Evolutionary conservation across 2,888 invertebrate genomes (phyloP).

Genomic region (Bugulina stolonifera): DNA sequence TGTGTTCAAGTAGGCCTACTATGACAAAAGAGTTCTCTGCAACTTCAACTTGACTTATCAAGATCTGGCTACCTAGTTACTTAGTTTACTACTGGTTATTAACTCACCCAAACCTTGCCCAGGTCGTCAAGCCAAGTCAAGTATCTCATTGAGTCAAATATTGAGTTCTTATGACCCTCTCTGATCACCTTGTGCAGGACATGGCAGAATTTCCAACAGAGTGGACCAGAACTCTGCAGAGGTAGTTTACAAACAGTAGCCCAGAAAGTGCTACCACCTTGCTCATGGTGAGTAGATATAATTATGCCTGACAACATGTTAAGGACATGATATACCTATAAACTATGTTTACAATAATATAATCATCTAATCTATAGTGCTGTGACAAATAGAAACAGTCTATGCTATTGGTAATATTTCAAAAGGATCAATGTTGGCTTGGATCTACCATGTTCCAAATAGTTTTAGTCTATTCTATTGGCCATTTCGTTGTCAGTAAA

Average conservation of each 20-base stretch:
- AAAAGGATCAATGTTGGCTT: no score
- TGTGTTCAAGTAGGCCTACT: no score
- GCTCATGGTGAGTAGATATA: slow-evolving; percentile 87
- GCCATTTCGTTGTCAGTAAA: no score
- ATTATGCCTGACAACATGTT: slow-evolving; percentile 56
- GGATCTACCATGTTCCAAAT: no score
- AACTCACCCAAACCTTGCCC: slow-evolving; percentile 80
- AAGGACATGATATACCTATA: not conserved
- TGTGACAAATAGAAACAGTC: not conserved
- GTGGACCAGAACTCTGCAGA: slow-evolving; percentile 84
- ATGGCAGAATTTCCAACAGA: slow-evolving; percentile 98
- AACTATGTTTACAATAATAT: not conserved
- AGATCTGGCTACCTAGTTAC: no score
- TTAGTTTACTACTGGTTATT: not conserved
- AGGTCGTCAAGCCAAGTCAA: slow-evolving; percentile 74
- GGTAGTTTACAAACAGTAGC: slow-evolving; percentile 65
- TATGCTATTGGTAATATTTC: slow-evolving; percentile 16
- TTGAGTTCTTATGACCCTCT: slow-evolving; percentile 83
- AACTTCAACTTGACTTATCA: no score
- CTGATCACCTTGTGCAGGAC: slow-evolving; percentile 89
- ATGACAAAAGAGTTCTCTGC: no score
- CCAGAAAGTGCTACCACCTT: slow-evolving; percentile 89
- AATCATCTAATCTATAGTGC: not conserved
- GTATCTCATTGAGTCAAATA: slow-evolving; percentile 78
- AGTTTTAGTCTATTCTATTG: no score